Evolutionary conservation across 2,797 vertebrate species (phyloP), one percentile per base, ranked within the genome.

Genomic region (Neomorphus geoffroyi): DNA sequence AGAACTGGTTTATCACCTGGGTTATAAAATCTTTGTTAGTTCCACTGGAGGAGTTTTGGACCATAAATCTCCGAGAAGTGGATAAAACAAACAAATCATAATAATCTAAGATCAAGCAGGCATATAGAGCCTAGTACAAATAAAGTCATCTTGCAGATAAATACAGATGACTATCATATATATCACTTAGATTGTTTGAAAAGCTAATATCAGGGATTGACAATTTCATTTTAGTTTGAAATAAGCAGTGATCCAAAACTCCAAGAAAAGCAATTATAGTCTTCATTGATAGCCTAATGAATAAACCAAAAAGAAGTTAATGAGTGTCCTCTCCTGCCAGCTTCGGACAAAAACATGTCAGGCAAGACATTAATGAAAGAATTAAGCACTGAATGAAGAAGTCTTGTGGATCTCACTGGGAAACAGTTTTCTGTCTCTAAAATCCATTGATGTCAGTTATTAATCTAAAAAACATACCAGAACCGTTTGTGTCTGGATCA

Each of bases 41-140:
- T 86, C 23, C 93, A 90, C 57, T 80, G 78, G 79, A 93, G 69
- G 86, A 92, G 79, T 96, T 95, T 91, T 75, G 78, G 93, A 74
- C 90, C 32, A 96, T 96, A 97, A 97, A 97, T 97, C 94, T 94
- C 65, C n/a, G 39, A 87, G 75, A 90, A 95, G 88, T 22, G 94
- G 80, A 86, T 95, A 95, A 95, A 96, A 45, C 84, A 96, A 96
- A 95, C 91, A 94, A 96, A 95, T 95, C 75, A 72, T 96, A 94
- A 96, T 92, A 88, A 96, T 71, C 72, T 87, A 79, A 88, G 73
- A 95, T 96, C 57, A 93, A 90, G 39, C n/a, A 91, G 43, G 45
- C 80, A 88, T 86, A 71, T 26, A 60, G 14, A 91, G 46, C 66
- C 78, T 83, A 92, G 56, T 91, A 94, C 71, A 91, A 85, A 95